Evolutionary conservation across 2,888 invertebrate species (phyloP).

Genomic region (Drosophila cognata): DNA sequence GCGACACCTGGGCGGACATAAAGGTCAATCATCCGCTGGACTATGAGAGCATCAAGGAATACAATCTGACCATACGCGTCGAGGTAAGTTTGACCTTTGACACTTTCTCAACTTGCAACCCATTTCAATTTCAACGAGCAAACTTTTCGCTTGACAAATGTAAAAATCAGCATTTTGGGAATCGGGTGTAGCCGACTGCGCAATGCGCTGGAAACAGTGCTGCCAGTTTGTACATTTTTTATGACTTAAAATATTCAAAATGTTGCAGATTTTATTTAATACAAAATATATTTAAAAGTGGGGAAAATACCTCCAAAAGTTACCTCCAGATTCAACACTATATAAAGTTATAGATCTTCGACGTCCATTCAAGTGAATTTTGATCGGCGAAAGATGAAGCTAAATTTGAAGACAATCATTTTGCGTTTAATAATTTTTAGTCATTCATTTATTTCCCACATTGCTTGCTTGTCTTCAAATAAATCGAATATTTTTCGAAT

Average conservation of each 20-base stretch:
- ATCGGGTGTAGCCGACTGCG: neutral
- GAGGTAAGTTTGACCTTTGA: constrained; percentile 89
- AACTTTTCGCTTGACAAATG: constrained; percentile 8
- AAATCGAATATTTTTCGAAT: neutral
- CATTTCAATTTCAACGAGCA: neutral
- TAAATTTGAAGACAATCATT: neutral
- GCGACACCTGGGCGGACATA: constrained; percentile 97
- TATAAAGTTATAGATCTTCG: neutral
- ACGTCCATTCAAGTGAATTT: neutral
- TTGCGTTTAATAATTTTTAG: neutral
- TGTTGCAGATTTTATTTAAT: rapidly evolving
- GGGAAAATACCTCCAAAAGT: neutral
- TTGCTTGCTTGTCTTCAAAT: neutral
- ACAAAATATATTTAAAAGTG: neutral
- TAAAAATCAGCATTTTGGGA: rapidly evolving
- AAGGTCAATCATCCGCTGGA: constrained; percentile 98
- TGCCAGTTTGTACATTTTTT: neutral
- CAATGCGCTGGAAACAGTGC: neutral
- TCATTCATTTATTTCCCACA: neutral
- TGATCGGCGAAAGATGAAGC: neutral
- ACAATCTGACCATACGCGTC: constrained; percentile 97
- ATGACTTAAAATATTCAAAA: neutral
- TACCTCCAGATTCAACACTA: neutral
- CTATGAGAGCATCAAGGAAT: constrained; percentile 97
- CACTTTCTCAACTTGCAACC: neutral